These are phyloP conservation scores for Halictus quadricinctus DNA, from an alignment of 2,888 invertebrate genomes.

Conservation along the genomic window DNA sequence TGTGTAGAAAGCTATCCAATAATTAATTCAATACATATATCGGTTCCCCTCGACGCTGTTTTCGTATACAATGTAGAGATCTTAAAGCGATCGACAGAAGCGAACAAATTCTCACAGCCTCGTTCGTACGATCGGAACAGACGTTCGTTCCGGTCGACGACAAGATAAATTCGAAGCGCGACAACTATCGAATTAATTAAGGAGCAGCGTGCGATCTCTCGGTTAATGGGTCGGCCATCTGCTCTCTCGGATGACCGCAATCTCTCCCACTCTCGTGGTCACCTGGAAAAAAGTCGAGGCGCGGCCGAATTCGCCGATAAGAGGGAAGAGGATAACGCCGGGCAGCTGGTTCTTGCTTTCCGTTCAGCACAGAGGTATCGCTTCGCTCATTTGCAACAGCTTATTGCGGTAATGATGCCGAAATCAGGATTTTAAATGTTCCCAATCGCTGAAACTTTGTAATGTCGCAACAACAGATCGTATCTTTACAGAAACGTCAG, in stretches of 20 bases:
- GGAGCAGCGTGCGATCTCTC: conserved; percentile 6
- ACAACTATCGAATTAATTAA: conserved; percentile 38
- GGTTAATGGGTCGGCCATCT: conserved; percentile 43
- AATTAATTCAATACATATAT: neutral
- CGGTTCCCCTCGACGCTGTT: neutral
- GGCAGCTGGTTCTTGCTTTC: conserved; percentile 49
- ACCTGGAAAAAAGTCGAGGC: conserved; percentile 35
- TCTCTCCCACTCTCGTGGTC: conserved; percentile 22
- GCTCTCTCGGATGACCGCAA: conserved; percentile 24
- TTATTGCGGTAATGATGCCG: neutral
- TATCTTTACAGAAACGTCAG: neutral
- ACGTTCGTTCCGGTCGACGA: neutral
- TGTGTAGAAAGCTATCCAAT: neutral
- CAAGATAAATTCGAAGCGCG: conserved; percentile 13
- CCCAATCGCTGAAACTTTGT: neutral
- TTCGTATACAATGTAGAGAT: neutral
- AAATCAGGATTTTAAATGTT: neutral
- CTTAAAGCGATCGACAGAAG: neutral
- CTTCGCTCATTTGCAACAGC: neutral
- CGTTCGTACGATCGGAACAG: neutral
- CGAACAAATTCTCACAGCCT: neutral
- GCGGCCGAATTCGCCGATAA: conserved; percentile 47
- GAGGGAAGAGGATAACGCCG: neutral
- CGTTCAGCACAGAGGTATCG: neutral
- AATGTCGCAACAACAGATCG: neutral